These are phyloP conservation scores for Melanotus villosus DNA, from an alignment of 2,888 invertebrate genomes.

Conservation along the genomic window DNA sequence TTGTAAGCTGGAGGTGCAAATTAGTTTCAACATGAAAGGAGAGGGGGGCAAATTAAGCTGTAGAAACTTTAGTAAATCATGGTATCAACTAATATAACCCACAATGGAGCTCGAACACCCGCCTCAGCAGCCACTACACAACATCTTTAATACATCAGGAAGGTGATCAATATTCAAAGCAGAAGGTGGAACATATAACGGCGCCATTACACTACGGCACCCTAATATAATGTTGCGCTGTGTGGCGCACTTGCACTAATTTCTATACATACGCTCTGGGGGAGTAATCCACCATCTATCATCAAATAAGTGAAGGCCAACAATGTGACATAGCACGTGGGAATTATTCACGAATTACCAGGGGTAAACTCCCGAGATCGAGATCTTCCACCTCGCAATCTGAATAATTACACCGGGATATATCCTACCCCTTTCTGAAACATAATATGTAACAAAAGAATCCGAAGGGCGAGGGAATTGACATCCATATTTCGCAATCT, in stretches of 20 bases:
- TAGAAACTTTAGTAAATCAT: constrained; percentile 42
- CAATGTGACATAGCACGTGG: constrained; percentile 40
- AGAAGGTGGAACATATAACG: constrained; percentile 47
- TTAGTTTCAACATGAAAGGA: constrained; percentile 29
- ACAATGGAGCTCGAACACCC: constrained; percentile 40
- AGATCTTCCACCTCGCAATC: constrained; percentile 17
- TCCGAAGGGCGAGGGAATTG: background rate
- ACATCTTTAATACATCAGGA: constrained; percentile 49
- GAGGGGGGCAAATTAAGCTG: constrained; percentile 38
- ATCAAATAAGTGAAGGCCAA: constrained; percentile 46
- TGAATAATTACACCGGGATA: constrained; percentile 29
- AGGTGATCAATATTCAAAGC: constrained; percentile 48
- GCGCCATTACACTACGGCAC: constrained; percentile 45
- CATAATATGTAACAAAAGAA: background rate
- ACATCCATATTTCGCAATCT: background rate
- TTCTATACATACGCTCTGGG: constrained; percentile 48
- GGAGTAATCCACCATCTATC: constrained; percentile 48
- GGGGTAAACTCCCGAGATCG: constrained; percentile 22
- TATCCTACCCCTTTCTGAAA: no score
- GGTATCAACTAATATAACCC: constrained; percentile 44
- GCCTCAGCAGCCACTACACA: constrained; percentile 46
- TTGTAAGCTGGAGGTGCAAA: constrained; percentile 30
- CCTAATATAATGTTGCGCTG: constrained; percentile 44
- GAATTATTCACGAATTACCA: constrained; percentile 21
- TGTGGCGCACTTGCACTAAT: constrained; percentile 44